These are phyloP conservation scores for Stigmatopora nigra DNA, from an alignment of 2,113 vertebrate genomes.

Conservation along the genomic window DNA sequence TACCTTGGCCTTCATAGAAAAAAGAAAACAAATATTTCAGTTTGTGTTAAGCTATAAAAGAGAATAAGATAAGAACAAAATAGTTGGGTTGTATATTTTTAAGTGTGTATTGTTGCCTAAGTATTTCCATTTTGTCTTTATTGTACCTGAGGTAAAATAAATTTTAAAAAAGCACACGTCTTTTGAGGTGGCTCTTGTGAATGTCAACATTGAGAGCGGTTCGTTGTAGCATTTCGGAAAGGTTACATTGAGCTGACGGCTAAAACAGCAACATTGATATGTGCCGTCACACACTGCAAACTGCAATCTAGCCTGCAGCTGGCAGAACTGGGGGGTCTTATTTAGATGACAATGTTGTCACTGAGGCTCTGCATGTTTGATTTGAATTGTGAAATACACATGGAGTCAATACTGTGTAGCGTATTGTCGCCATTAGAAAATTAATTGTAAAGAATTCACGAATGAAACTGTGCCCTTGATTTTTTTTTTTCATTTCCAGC, in stretches of 20 bases:
- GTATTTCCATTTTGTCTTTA: background rate
- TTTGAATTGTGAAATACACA: background rate
- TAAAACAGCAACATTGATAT: conserved; percentile 36
- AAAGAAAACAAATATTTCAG: background rate
- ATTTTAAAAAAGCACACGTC: conserved; percentile 14
- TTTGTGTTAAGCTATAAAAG: background rate
- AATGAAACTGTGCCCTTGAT: background rate
- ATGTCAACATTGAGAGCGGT: conserved; percentile 65
- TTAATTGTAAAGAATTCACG: background rate
- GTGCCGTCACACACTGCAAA: conserved; percentile 13
- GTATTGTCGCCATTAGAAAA: background rate
- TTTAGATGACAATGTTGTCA: conserved; percentile 18
- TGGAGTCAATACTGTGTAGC: background rate
- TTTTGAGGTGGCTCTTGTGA: conserved; percentile 52
- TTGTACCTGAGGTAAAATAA: conserved; percentile 11
- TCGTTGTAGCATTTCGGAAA: conserved; percentile 59
- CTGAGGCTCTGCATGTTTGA: conserved; percentile 8
- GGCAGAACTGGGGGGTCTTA: conserved; percentile 2
- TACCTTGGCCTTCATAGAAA: background rate
- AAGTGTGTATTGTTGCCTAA: background rate
- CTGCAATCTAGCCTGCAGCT: conserved; percentile 9
- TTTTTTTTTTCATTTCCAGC: background rate
- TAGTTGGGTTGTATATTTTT: background rate
- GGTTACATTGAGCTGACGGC: conserved; percentile 57
- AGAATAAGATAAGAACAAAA: background rate